These are phyloP conservation scores for Littorina saxatilis DNA, from an alignment of 1,140 invertebrate genomes.

Conservation along the genomic window DNA sequence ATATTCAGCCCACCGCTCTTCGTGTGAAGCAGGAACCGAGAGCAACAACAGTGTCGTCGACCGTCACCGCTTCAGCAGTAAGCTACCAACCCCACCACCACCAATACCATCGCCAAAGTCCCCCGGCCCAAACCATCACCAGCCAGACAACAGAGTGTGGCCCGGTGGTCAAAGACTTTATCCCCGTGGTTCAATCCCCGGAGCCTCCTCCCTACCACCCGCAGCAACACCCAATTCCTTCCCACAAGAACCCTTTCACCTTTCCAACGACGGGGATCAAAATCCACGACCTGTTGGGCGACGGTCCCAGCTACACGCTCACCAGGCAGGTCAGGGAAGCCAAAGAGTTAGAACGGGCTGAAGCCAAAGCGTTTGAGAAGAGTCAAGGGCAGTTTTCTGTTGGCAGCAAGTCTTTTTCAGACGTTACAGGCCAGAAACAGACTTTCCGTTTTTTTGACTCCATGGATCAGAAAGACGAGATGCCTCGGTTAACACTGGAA, in stretches of 20 bases:
- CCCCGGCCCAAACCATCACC: slow-evolving; percentile 30
- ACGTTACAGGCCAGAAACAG: not conserved
- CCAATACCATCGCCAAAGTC: slow-evolving; percentile 5
- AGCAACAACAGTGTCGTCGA: not conserved
- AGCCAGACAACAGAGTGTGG: slow-evolving; percentile 8
- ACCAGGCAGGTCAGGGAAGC: not conserved
- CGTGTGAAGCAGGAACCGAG: not conserved
- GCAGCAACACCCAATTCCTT: not conserved
- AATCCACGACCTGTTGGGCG: not conserved
- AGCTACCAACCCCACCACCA: slow-evolving; percentile 30
- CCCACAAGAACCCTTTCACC: slow-evolving; percentile 29
- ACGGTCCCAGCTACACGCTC: not conserved
- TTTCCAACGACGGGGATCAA: slow-evolving; percentile 23
- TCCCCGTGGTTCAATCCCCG: slow-evolving; percentile 20
- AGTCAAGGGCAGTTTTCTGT: not conserved
- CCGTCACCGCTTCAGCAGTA: not conserved
- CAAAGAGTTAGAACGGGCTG: not conserved
- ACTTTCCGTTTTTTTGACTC: not conserved
- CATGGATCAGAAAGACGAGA: not conserved
- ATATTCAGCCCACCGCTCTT: not conserved
- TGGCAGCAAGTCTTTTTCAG: slow-evolving; percentile 16
- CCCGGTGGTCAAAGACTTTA: slow-evolving; percentile 28
- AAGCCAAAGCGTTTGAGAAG: not conserved
- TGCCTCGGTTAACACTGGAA: slow-evolving; percentile 23
- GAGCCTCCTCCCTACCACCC: slow-evolving; percentile 29